Percentiles rank a stretch among this genome's conserved stretches.
Conservation (phyloP, 2,888 invertebrate species). For the Pocota personata region DNA sequence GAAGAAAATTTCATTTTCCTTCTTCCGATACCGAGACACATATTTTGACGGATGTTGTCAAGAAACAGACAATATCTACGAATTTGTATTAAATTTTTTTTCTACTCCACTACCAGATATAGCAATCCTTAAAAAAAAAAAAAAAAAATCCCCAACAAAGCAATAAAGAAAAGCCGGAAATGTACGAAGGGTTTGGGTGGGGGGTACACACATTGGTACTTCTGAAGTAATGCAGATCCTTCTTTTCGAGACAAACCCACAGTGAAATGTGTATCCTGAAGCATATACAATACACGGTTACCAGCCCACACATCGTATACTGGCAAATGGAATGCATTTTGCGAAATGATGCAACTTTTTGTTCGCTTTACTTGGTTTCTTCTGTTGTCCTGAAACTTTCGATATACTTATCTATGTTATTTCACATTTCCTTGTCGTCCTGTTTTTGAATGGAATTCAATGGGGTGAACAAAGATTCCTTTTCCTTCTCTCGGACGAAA, state of each 20-base stretch:
- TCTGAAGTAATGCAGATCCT: constrained; percentile 24
- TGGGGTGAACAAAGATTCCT: constrained; percentile 18
- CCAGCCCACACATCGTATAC: background rate
- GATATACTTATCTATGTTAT: constrained; percentile 29
- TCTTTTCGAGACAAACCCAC: constrained; percentile 5
- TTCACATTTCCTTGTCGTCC: constrained; percentile 50
- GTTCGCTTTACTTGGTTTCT: background rate
- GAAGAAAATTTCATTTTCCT: constrained; percentile 4
- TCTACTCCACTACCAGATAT: background rate
- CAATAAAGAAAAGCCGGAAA: constrained; percentile 28
- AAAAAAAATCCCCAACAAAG: background rate
- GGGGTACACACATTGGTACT: background rate
- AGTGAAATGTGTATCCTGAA: constrained; percentile 26
- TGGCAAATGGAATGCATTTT: constrained; percentile 30
- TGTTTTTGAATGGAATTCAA: constrained; percentile 48
- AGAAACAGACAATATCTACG: constrained; percentile 24
- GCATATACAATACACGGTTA: background rate
- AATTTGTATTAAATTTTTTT: background rate
- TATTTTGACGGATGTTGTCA: constrained; percentile 21
- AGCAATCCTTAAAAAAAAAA: background rate
- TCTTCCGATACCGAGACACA: background rate
- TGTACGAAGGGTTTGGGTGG: background rate
- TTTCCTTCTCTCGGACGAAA: constrained; percentile 23
- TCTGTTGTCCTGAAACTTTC: constrained; percentile 26
- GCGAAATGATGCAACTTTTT: constrained; percentile 27